Percentiles rank a stretch among this genome's conserved stretches.
These are phyloP conservation scores for Drosophila oshimai DNA, from an alignment of 1,140 invertebrate species.

Conservation along the genomic window DNA sequence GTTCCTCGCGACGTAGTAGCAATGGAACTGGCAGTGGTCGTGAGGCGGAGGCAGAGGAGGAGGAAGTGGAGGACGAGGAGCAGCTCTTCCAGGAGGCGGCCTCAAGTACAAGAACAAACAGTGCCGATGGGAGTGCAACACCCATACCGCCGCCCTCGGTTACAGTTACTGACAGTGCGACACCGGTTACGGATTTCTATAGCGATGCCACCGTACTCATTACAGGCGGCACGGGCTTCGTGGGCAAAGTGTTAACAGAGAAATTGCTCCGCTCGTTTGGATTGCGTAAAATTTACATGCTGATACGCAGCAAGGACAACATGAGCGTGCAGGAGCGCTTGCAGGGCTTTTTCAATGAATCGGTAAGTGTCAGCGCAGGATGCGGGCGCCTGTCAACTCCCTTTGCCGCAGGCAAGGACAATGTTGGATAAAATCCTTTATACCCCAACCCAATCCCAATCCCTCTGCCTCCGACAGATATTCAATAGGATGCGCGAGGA, in stretches of 20 bases:
- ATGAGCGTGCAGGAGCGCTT: slow-evolving; percentile 87
- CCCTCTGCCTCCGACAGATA: slow-evolving; percentile 84
- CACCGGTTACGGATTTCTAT: slow-evolving; percentile 82
- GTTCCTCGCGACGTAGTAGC: slow-evolving; percentile 65
- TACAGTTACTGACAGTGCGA: slow-evolving; percentile 26
- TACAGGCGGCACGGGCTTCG: slow-evolving; percentile 91
- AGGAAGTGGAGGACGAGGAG: slow-evolving; percentile 11
- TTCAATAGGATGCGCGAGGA: slow-evolving; percentile 87
- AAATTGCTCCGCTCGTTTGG: slow-evolving; percentile 91
- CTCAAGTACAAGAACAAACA: slow-evolving; percentile 23
- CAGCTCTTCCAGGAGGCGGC: slow-evolving; percentile 38
- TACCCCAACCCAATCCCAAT: neutral
- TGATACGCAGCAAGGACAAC: slow-evolving; percentile 91
- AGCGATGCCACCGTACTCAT: slow-evolving; percentile 84
- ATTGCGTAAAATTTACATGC: slow-evolving; percentile 89
- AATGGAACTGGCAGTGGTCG: slow-evolving; percentile 18
- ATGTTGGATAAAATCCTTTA: slow-evolving; percentile 24
- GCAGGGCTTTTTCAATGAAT: slow-evolving; percentile 86
- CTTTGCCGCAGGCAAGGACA: slow-evolving; percentile 18
- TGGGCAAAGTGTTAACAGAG: slow-evolving; percentile 94
- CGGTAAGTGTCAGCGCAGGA: slow-evolving; percentile 83
- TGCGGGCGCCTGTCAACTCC: slow-evolving; percentile 29
- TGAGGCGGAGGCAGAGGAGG: slow-evolving; percentile 18
- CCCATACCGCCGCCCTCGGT: no score
- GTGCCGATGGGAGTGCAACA: neutral